Conservation (phyloP, 2,888 invertebrate species). For the Troides helena region DNA sequence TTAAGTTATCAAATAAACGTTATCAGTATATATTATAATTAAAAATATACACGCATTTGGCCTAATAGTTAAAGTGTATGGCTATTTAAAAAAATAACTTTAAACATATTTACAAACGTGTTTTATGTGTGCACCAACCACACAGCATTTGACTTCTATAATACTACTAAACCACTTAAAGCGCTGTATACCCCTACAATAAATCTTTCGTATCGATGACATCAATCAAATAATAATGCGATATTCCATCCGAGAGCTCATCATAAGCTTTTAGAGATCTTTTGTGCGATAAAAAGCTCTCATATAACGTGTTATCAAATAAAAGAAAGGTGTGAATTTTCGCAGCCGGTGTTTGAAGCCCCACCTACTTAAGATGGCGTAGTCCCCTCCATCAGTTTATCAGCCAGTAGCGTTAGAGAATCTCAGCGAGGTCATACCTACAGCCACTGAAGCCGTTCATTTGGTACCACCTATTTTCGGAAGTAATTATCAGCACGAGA, state of each 20-base stretch:
- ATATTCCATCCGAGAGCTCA: conserved; percentile 69
- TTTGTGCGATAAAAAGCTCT: conserved; percentile 75
- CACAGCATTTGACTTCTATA: conserved; percentile 25
- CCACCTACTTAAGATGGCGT: conserved; percentile 77
- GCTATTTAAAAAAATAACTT: too few species aligned
- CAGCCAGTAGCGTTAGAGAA: conserved; percentile 70
- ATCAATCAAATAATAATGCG: conserved; percentile 74
- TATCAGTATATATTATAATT: neutral
- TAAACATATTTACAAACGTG: neutral
- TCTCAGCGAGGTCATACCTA: conserved; percentile 66
- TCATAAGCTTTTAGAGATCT: conserved; percentile 76
- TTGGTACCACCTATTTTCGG: conserved; percentile 75
- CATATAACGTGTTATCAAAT: conserved; percentile 79
- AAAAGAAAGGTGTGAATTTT: conserved; percentile 81
- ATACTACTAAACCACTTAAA: conserved; percentile 19
- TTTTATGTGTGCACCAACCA: neutral
- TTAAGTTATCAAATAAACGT: neutral
- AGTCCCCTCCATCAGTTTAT: conserved; percentile 58
- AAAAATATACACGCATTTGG: too few species aligned
- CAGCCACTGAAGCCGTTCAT: conserved; percentile 51
- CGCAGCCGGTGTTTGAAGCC: conserved; percentile 66
- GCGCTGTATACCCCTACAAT: conserved; percentile 40
- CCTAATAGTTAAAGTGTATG: too few species aligned
- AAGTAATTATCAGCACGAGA: conserved; percentile 69
- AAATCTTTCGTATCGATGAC: conserved; percentile 69